A percentile compares a stretch with the other conserved stretches of the same genome.
Evolutionary conservation across 2,113 vertebrate species (phyloP).

Genomic region (Philantomba maxwellii): DNA sequence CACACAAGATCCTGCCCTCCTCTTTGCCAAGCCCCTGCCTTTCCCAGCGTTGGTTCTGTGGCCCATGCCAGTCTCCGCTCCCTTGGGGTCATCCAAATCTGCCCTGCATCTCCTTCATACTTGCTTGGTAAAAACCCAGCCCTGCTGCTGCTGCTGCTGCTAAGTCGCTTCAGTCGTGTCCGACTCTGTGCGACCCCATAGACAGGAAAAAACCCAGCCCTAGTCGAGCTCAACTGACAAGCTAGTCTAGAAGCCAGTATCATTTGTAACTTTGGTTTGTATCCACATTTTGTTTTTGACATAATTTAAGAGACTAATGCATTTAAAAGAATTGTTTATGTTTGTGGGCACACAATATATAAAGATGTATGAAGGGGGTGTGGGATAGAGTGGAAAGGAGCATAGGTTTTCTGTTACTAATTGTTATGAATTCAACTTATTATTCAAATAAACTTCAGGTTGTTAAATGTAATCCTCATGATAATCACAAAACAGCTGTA

Average conservation of each 20-base stretch:
- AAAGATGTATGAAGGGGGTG: not conserved
- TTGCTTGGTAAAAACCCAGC: not conserved
- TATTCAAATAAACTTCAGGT: not conserved
- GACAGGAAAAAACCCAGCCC: not conserved
- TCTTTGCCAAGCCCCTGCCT: not conserved
- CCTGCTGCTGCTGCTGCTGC: too few relatives aligned
- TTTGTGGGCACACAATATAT: not conserved
- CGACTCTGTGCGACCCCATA: too few relatives aligned
- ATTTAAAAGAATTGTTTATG: not conserved
- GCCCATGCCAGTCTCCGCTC: fast-evolving
- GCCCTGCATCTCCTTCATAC: not conserved
- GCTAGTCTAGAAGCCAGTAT: not conserved
- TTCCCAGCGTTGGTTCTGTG: not conserved
- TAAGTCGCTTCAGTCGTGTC: too few relatives aligned
- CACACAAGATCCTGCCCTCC: not conserved
- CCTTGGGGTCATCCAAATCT: fast-evolving
- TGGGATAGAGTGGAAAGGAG: not conserved
- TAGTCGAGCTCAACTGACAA: not conserved
- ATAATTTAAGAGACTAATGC: not conserved
- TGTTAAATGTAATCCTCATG: not conserved
- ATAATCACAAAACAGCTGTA: not conserved
- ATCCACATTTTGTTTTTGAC: not conserved
- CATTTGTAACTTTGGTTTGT: not conserved
- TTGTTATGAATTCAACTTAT: not conserved
- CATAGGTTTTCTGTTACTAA: too few relatives aligned